Evolutionary conservation across 2,888 invertebrate genomes (phyloP).

Genomic region (Idaea dimidiata): DNA sequence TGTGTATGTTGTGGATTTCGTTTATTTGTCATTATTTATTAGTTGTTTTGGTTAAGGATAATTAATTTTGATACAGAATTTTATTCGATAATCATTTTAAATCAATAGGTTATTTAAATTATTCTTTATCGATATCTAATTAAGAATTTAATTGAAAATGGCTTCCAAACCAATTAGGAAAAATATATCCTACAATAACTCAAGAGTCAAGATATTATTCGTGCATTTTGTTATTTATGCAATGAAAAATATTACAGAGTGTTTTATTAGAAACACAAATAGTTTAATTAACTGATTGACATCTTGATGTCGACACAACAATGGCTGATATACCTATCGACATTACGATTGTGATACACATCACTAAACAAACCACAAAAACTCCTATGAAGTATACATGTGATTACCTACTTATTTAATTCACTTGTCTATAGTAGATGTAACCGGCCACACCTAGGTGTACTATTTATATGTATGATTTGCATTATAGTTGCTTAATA

Average conservation of each 20-base stretch:
- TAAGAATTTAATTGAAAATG: slow-evolving; percentile 1
- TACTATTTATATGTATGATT: no score
- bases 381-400: background rate
- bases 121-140: background rate
- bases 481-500: no score
- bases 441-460: no score
- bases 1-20: background rate
- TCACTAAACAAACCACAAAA: background rate
- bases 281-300: background rate
- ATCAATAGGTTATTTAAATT: background rate
- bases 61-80: background rate
- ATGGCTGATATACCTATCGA: background rate
- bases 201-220: background rate
- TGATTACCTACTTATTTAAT: background rate
- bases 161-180: background rate
- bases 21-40: background rate
- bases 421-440: background rate
- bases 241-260: background rate
- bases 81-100: background rate
- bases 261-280: background rate
- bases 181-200: background rate
- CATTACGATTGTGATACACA: background rate
- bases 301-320: background rate
- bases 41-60: background rate
- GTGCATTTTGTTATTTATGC: background rate